Evolutionary conservation across 1,140 invertebrate genomes (phyloP).

Genomic region (Teleogryllus occipitalis): DNA sequence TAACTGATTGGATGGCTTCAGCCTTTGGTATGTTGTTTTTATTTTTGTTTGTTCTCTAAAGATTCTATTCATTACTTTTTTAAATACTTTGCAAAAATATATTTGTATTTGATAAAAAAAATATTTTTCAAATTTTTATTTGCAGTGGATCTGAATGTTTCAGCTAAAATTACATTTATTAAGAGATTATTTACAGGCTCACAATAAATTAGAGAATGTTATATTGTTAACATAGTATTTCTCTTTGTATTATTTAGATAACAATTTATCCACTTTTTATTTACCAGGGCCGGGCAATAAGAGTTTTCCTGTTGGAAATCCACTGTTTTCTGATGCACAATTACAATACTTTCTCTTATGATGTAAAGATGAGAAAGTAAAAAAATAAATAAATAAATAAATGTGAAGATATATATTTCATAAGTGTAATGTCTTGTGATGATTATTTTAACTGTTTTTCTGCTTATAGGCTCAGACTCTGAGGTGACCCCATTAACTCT

Average conservation of each 20-base stretch:
- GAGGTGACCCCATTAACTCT: not conserved
- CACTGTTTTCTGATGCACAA: not conserved
- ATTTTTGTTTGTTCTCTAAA: not conserved
- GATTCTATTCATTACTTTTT: not conserved
- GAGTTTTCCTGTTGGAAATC: not conserved
- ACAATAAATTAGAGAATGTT: too few species aligned
- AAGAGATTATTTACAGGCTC: too few species aligned
- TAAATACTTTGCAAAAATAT: not conserved
- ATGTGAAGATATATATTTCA: not conserved
- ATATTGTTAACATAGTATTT: too few species aligned
- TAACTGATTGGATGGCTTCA: constrained; percentile 86
- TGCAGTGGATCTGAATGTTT: not conserved
- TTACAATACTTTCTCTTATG: not conserved
- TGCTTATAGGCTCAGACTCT: not conserved
- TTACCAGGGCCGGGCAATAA: too few species aligned
- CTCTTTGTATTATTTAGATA: too few species aligned
- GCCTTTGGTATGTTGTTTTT: constrained; percentile 50
- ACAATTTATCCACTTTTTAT: too few species aligned
- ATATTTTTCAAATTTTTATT: not conserved
- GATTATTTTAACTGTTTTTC: not conserved
- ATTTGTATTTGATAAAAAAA: not conserved
- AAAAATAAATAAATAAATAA: not conserved
- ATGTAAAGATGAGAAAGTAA: not conserved
- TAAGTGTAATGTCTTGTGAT: not conserved
- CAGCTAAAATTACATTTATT: too few species aligned